phyloP scores from a whole-genome alignment of 1,140 invertebrate species.

The Lutraria rhynchaena region DNA sequence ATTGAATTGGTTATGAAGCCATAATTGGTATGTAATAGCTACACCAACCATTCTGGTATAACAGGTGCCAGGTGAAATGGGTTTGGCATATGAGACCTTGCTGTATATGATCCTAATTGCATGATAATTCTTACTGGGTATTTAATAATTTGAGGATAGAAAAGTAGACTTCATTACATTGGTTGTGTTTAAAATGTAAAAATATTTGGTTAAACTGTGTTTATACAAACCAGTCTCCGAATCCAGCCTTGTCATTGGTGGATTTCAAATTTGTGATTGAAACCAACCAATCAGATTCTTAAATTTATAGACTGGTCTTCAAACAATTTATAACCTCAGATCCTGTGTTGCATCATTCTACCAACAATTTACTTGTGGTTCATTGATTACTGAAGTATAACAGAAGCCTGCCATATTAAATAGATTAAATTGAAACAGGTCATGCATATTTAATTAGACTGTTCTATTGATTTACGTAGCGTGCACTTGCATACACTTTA shows the following conservation, averaged over 20 bases:
- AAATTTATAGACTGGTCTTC: background rate
- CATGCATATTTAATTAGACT: conserved; percentile 29
- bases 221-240: background rate
- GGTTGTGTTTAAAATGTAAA: background rate
- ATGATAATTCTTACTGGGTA: background rate
- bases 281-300: background rate
- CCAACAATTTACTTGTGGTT: background rate
- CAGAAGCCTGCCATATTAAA: background rate
- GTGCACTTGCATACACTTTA: background rate
- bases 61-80: too few species aligned
- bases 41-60: too few species aligned
- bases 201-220: background rate
- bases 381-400: background rate
- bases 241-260: background rate
- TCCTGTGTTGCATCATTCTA: background rate
- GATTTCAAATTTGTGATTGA: background rate
- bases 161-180: background rate
- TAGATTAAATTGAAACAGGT: background rate
- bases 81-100: too few species aligned
- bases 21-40: too few species aligned
- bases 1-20: too few species aligned
- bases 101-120: too few species aligned
- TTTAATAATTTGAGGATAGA: background rate
- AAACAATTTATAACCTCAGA: background rate
- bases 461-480: conserved; percentile 16